Conservation (phyloP, 2,888 invertebrate genomes). For the Athripsodes cinereus region DNA sequence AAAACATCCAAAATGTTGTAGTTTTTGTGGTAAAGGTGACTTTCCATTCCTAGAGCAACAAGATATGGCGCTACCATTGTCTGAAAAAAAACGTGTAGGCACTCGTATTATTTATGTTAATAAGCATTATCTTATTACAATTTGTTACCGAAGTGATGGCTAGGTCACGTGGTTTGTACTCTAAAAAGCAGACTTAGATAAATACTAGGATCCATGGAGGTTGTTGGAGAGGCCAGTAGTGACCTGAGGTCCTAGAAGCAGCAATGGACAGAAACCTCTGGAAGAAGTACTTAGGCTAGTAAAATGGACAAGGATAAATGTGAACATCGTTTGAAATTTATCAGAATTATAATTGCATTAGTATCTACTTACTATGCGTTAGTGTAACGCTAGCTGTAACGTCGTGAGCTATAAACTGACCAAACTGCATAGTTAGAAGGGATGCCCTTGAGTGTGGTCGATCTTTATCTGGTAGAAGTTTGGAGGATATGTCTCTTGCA, state of each 20-base stretch:
- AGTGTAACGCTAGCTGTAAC: slow-evolving; percentile 64
- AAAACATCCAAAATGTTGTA: slow-evolving; percentile 62
- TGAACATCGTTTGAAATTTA: no score
- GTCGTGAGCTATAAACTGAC: slow-evolving; percentile 74
- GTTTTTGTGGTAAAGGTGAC: slow-evolving; percentile 42
- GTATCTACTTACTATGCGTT: slow-evolving; percentile 51
- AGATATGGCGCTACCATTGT: slow-evolving; percentile 62
- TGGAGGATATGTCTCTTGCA: slow-evolving; percentile 60
- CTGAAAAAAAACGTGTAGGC: slow-evolving; percentile 36
- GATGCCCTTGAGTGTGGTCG: slow-evolving; percentile 57
- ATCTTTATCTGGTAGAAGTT: slow-evolving; percentile 53
- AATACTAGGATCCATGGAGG: no score
- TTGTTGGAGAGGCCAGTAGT: no score
- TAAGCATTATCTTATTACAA: no score
- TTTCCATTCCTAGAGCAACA: slow-evolving; percentile 63
- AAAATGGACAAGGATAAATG: no score
- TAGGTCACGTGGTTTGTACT: no score
- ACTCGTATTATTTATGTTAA: no score
- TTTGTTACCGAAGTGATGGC: no score
- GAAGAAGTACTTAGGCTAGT: no score
- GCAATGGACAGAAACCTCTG: no score
- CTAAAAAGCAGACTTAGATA: no score
- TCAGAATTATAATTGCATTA: not conserved
- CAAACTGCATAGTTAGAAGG: slow-evolving; percentile 71
- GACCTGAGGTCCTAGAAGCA: no score